phyloP scores from a whole-genome alignment of 2,888 invertebrate genomes.

The Stomorhina lunata region DNA sequence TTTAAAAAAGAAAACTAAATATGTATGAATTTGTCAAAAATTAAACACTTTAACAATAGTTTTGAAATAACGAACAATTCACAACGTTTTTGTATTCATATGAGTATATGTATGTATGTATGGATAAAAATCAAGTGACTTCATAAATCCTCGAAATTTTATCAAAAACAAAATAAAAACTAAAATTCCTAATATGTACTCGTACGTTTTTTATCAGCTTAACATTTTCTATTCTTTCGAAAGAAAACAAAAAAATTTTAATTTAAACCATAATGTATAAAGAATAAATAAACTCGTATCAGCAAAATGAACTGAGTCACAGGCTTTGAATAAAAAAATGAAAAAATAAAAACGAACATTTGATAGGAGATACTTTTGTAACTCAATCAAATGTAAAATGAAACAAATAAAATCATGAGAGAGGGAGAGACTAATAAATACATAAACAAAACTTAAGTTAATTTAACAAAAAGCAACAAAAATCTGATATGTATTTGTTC shows the following conservation, averaged over 20 bases:
- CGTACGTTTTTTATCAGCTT: background rate
- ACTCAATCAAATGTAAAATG: constrained; percentile 32
- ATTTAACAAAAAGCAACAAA: background rate
- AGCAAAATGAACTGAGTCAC: constrained; percentile 59
- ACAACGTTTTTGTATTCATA: too few relatives aligned
- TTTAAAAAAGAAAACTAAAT: too few relatives aligned
- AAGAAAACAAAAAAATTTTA: background rate
- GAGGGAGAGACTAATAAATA: constrained; percentile 13
- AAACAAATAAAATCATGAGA: background rate
- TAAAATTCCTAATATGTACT: too few relatives aligned
- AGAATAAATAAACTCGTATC: constrained; percentile 25
- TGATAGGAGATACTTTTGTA: background rate
- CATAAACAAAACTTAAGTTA: background rate
- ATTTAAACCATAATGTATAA: constrained; percentile 14
- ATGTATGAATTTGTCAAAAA: too few relatives aligned
- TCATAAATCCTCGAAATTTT: background rate
- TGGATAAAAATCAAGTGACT: background rate
- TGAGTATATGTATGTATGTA: background rate
- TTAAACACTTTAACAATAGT: too few relatives aligned
- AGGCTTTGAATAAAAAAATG: constrained; percentile 24
- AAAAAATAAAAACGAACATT: background rate
- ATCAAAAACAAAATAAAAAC: background rate
- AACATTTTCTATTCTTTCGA: background rate
- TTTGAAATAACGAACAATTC: too few relatives aligned
- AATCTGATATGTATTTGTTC: too few relatives aligned